A percentile compares a stretch with the other conserved stretches of the same genome.
Evolutionary conservation across 1,140 invertebrate genomes (phyloP).

Genomic region (Drosophila sturtevanti): DNA sequence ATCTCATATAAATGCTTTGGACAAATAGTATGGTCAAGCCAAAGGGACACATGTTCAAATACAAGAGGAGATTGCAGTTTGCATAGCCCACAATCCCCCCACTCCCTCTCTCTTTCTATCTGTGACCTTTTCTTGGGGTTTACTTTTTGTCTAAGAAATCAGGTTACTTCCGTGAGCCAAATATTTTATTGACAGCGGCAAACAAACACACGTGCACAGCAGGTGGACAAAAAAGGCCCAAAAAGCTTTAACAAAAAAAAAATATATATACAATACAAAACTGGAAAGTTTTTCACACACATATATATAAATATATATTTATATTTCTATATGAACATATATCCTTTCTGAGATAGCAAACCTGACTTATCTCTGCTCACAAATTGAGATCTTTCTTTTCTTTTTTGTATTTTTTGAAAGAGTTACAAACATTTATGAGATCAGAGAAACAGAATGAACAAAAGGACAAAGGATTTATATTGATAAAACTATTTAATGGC

Average conservation of each 20-base stretch:
- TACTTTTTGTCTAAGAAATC: constrained; percentile 67
- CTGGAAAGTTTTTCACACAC: not conserved
- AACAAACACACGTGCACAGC: constrained; percentile 72
- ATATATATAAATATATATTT: too few relatives aligned
- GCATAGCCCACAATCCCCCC: constrained; percentile 34
- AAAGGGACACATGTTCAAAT: constrained; percentile 66
- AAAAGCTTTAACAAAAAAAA: not conserved
- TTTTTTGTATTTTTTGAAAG: too few relatives aligned
- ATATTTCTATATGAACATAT: too few relatives aligned
- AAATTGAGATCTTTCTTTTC: not conserved
- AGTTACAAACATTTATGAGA: constrained; percentile 4
- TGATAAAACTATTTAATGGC: constrained; percentile 13
- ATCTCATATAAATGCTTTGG: constrained; percentile 53
- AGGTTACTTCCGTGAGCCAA: constrained; percentile 72
- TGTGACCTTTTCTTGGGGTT: constrained; percentile 10
- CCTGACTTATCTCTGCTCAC: not conserved
- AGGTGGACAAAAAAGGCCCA: constrained; percentile 51
- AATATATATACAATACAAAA: constrained; percentile 20
- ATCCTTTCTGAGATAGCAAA: not conserved
- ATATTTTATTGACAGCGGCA: constrained; percentile 67
- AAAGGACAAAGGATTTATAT: constrained; percentile 15
- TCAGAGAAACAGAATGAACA: constrained; percentile 40
- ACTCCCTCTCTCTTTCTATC: constrained; percentile 1
- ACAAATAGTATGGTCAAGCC: constrained; percentile 59
- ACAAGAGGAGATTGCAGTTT: constrained; percentile 54